Evolutionary conservation across 2,888 invertebrate genomes (phyloP).

Genomic region (Callyntrura sp.): DNA sequence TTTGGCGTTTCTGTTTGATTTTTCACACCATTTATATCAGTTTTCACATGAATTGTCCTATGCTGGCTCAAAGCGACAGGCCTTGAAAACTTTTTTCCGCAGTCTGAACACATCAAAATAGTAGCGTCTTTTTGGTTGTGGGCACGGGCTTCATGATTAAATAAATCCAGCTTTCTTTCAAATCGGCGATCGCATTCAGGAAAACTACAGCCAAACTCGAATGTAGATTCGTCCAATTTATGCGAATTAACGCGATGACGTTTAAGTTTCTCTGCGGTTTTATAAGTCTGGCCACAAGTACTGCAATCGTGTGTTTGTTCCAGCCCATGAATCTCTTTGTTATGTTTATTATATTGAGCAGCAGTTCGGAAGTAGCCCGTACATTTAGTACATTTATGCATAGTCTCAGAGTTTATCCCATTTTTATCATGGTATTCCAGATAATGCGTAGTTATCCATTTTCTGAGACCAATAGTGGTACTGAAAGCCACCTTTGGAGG

Average conservation of each 20-base stretch:
- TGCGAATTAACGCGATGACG: background rate
- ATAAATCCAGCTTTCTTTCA: background rate
- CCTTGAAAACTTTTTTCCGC: background rate
- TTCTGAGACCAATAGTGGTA: background rate
- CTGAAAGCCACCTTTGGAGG: too few relatives aligned
- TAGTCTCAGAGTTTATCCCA: background rate
- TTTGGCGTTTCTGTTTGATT: background rate
- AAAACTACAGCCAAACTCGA: background rate
- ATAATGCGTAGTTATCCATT: background rate
- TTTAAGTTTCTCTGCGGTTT: background rate
- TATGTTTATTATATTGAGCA: background rate
- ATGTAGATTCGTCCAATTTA: background rate
- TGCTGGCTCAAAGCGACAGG: too few relatives aligned
- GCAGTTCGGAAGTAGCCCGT: background rate
- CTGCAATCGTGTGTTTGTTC: background rate
- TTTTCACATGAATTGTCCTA: background rate
- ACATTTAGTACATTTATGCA: background rate
- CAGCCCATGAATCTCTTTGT: background rate
- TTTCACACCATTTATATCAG: background rate
- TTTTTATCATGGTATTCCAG: background rate
- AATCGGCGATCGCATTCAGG: background rate
- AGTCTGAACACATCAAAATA: background rate
- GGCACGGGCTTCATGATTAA: background rate
- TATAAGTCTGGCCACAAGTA: background rate
- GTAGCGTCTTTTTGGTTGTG: background rate